Conservation (phyloP, 2,888 invertebrate genomes). For the Apomyelois bistriatella region DNA sequence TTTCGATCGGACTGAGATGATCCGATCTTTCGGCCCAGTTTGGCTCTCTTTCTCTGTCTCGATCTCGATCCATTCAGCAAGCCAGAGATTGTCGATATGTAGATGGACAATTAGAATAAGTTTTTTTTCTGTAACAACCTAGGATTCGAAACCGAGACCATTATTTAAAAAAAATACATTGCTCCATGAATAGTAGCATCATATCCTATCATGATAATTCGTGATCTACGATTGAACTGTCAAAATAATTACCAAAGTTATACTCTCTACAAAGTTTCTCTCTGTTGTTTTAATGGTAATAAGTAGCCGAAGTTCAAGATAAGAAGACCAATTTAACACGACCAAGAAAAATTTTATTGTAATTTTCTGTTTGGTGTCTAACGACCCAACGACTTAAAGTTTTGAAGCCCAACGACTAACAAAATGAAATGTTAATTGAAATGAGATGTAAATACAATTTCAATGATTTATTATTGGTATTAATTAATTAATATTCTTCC, state of each 20-base stretch:
- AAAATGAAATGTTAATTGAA: background rate
- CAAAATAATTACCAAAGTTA: background rate
- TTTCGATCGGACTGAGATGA: no score
- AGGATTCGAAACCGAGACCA: no score
- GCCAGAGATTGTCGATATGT: no score
- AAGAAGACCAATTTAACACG: background rate
- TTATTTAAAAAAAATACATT: no score
- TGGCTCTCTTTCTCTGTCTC: no score
- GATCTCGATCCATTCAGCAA: no score
- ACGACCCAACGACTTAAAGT: background rate
- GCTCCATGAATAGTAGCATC: no score
- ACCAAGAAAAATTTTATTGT: background rate
- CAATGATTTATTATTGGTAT: background rate
- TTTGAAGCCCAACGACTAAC: background rate
- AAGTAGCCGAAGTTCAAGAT: background rate
- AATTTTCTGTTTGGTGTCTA: background rate
- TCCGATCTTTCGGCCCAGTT: no score
- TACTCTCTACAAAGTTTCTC: background rate
- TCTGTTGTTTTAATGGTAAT: background rate
- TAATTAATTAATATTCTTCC: background rate
- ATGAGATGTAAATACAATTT: background rate
- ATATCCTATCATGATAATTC: no score
- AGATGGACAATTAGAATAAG: no score
- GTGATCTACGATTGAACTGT: background rate
- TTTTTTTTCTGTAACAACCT: no score